Conservation (phyloP, 2,797 vertebrate species). For the Falco columbarius region DNA sequence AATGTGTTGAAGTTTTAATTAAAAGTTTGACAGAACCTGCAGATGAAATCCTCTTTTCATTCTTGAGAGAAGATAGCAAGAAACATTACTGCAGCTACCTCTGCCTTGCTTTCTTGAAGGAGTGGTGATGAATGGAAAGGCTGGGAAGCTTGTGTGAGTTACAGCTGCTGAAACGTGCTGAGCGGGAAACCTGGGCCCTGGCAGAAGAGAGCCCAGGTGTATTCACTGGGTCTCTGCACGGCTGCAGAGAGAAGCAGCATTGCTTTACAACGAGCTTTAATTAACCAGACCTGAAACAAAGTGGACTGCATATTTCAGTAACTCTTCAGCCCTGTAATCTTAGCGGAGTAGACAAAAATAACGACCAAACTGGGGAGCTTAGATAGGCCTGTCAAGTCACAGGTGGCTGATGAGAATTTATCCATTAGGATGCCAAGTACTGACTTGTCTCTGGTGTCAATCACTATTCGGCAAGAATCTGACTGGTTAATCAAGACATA, state of each 20-base stretch:
- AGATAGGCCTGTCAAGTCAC: neutral
- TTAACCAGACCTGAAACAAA: neutral
- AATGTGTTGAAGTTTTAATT: neutral
- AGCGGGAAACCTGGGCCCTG: neutral
- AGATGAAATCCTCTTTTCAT: neutral
- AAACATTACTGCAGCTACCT: neutral
- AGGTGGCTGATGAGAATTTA: neutral
- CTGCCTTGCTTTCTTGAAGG: neutral
- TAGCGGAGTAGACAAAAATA: neutral
- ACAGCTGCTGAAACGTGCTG: accelerated
- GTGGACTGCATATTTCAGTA: neutral
- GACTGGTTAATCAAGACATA: neutral
- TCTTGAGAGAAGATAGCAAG: neutral
- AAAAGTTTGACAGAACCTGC: neutral
- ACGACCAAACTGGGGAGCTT: neutral
- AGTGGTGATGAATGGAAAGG: neutral
- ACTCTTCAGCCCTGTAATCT: neutral
- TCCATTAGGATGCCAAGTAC: neutral
- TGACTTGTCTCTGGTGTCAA: neutral
- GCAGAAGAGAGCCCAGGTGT: neutral
- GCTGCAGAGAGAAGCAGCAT: neutral
- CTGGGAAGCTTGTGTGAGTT: neutral
- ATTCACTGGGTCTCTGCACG: neutral
- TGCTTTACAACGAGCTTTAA: neutral
- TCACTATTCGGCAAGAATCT: neutral